Evolutionary conservation across 2,797 vertebrate genomes (phyloP).

Genomic region (Fratercula arctica): DNA sequence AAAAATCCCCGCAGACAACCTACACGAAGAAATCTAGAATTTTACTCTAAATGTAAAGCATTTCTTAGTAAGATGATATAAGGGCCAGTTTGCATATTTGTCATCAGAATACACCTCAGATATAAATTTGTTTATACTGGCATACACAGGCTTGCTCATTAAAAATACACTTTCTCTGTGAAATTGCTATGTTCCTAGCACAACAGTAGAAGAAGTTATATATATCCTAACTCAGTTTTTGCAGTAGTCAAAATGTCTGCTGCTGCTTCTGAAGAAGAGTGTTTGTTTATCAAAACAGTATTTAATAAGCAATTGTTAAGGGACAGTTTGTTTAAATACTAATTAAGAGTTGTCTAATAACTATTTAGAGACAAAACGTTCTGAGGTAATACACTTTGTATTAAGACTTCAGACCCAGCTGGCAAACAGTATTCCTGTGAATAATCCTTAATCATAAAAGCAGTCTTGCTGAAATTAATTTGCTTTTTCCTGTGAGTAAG

Average conservation of each 20-base stretch:
- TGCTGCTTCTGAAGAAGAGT: constrained; percentile 66
- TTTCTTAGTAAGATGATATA: neutral
- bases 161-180: constrained; percentile 33
- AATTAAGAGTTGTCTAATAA: constrained; percentile 69
- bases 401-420: constrained; percentile 20
- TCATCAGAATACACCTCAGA: neutral
- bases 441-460: constrained; percentile 29
- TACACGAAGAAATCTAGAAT: neutral
- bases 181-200: constrained; percentile 20
- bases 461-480: neutral
- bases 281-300: constrained; percentile 68
- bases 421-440: constrained; percentile 13
- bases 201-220: constrained; percentile 22
- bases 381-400: constrained; percentile 25
- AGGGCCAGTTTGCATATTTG: neutral
- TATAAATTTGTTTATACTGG: neutral
- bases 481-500: constrained; percentile 23
- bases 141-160: neutral
- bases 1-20: neutral
- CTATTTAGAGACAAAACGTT: constrained; percentile 61
- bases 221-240: constrained; percentile 57
- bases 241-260: constrained; percentile 65
- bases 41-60: neutral
- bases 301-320: constrained; percentile 71
- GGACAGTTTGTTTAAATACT: constrained; percentile 58